These are phyloP conservation scores for Poeciliopsis presidionis DNA, from an alignment of 2,797 vertebrate species.

Conservation along the genomic window DNA sequence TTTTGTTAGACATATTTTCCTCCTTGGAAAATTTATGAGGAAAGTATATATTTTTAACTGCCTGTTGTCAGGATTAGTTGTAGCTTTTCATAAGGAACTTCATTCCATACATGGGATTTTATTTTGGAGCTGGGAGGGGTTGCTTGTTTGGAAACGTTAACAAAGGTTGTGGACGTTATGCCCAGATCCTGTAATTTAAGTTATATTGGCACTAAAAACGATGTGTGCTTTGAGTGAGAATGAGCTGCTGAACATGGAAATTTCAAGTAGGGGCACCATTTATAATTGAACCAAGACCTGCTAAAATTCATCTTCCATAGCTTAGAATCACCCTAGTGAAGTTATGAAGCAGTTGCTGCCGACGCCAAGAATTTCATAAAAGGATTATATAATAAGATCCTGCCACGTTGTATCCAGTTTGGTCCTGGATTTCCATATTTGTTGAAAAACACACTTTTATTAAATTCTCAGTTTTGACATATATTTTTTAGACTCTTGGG, in stretches of 20 bases:
- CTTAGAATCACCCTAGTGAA: neutral
- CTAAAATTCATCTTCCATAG: neutral
- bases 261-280: neutral
- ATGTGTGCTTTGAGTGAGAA: neutral
- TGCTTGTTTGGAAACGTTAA: neutral
- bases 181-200: neutral
- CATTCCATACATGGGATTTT: neutral
- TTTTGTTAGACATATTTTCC: neutral
- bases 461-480: neutral
- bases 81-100: neutral
- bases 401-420: neutral
- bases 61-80: neutral
- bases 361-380: neutral
- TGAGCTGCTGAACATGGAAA: neutral
- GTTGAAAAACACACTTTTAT: neutral
- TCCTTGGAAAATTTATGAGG: neutral
- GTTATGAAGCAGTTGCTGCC: neutral
- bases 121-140: neutral
- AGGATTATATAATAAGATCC: neutral
- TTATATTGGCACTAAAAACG: neutral
- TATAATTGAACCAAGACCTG: neutral
- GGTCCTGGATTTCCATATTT: neutral
- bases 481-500: neutral
- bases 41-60: neutral
- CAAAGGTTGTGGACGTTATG: neutral